These are phyloP conservation scores for Mionectes macconnelli DNA, from an alignment of 2,113 vertebrate species.

Conservation along the genomic window DNA sequence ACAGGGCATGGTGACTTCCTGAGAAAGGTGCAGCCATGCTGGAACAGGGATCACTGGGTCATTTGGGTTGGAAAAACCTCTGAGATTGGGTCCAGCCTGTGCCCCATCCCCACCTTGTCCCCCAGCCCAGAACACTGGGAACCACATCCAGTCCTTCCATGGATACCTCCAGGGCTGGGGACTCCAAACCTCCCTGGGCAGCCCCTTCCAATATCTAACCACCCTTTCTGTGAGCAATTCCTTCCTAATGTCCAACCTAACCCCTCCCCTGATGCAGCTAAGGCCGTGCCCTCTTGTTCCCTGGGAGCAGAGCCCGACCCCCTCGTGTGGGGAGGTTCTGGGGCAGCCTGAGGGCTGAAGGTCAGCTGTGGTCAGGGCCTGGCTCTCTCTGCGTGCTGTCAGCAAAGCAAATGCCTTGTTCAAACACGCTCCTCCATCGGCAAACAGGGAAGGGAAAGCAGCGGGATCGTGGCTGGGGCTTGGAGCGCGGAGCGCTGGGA, in stretches of 20 bases:
- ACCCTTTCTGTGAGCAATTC: not conserved
- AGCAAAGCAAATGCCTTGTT: not conserved
- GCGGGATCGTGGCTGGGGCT: not conserved
- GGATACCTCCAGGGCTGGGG: not conserved
- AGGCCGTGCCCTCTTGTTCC: not conserved
- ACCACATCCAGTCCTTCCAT: not conserved
- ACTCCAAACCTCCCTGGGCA: not conserved
- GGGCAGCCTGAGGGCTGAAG: not conserved
- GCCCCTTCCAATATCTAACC: not conserved
- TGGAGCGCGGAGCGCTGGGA: not conserved
- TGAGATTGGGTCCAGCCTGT: rapidly evolving
- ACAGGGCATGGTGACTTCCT: rapidly evolving
- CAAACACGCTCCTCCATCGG: not conserved
- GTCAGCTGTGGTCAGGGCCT: not conserved
- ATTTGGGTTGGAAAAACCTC: not conserved
- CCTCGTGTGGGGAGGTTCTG: not conserved
- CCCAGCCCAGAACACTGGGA: not conserved
- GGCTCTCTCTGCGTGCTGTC: not conserved
- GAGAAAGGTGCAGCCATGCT: not conserved
- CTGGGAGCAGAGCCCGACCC: no score
- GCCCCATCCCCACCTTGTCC: not conserved
- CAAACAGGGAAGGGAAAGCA: not conserved
- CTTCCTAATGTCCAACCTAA: not conserved
- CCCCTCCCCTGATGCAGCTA: not conserved
- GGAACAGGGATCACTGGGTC: not conserved